Evolutionary conservation across 2,888 invertebrate genomes (phyloP).

Genomic region (Microctonus brassicae): DNA sequence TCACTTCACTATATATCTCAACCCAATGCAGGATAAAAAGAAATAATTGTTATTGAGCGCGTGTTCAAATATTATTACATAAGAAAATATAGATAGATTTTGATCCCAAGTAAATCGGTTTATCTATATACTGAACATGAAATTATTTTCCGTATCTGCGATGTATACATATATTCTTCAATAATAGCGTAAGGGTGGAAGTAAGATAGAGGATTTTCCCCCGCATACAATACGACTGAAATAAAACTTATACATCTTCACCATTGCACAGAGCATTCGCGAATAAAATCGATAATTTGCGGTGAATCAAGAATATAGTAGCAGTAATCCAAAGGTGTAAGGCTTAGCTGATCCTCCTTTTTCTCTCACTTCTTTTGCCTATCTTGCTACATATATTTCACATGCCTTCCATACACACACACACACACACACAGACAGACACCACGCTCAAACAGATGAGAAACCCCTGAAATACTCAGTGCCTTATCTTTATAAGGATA

Average conservation of each 20-base stretch:
- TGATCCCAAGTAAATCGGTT: neutral
- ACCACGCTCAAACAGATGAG: slow-evolving; percentile 17
- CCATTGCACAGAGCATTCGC: slow-evolving; percentile 6
- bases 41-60: too few species aligned
- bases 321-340: slow-evolving; percentile 4
- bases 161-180: neutral
- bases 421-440: neutral
- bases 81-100: neutral
- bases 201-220: too few species aligned
- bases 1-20: too few species aligned
- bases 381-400: neutral
- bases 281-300: slow-evolving; percentile 23
- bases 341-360: neutral
- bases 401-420: neutral
- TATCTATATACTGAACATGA: neutral
- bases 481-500: slow-evolving; percentile 57
- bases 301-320: slow-evolving; percentile 10
- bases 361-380: neutral
- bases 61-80: neutral
- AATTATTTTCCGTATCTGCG: neutral
- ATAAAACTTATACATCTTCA: neutral
- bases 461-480: slow-evolving; percentile 59
- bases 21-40: too few species aligned
- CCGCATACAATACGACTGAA: neutral
- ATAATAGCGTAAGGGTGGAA: too few species aligned